phyloP scores from a whole-genome alignment of 2,888 invertebrate species.

The Ormyrus pomaceus region DNA sequence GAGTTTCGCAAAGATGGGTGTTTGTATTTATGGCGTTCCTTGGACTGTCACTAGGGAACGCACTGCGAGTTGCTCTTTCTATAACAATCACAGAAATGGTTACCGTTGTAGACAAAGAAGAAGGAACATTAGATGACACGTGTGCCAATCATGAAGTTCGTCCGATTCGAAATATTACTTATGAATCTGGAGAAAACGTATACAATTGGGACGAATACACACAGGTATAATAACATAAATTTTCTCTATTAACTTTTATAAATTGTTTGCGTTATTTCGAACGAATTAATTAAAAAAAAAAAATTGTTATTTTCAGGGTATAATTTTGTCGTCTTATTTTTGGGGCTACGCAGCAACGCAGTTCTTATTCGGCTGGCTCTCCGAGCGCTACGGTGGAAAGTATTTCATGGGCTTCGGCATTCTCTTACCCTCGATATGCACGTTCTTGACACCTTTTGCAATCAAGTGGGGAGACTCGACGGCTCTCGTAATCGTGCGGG shows the following conservation, averaged over 20 bases:
- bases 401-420: constrained; percentile 87
- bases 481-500: constrained; percentile 82
- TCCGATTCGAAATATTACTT: background rate
- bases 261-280: constrained; percentile 73
- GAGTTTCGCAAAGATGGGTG: constrained; percentile 62
- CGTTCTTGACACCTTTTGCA: constrained; percentile 84
- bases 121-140: background rate
- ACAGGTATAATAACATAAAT: constrained; percentile 53
- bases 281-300: no score
- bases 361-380: constrained; percentile 85
- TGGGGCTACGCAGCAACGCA: constrained; percentile 88
- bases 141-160: background rate
- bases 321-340: constrained; percentile 87
- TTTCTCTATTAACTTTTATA: background rate
- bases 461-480: constrained; percentile 81
- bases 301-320: constrained; percentile 77
- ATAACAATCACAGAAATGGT: constrained; percentile 84
- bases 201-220: constrained; percentile 63
- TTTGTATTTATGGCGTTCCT: constrained; percentile 80
- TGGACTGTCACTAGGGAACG: constrained; percentile 83
- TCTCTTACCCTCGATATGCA: constrained; percentile 86
- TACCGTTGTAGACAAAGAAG: constrained; percentile 28
- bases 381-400: constrained; percentile 88
- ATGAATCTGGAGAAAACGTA: background rate
- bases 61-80: constrained; percentile 83